phyloP scores from a whole-genome alignment of 2,888 invertebrate species.

The Chaitophorus viminalis region DNA sequence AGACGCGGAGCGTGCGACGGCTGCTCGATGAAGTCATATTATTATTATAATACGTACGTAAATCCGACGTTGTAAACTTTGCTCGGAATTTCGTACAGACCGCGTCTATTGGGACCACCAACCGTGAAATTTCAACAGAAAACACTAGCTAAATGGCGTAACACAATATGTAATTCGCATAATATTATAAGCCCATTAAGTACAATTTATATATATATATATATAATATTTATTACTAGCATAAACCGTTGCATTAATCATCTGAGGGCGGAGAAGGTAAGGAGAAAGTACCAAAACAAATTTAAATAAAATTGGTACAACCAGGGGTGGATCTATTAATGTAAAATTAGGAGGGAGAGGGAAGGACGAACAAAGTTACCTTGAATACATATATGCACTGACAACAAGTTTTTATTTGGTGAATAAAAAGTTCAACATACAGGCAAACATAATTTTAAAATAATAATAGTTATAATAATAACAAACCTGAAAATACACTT shows the following conservation, averaged over 20 bases:
- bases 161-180: neutral
- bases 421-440: too few species aligned
- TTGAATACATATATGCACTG: too few species aligned
- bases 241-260: neutral
- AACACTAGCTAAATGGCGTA: neutral
- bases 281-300: neutral
- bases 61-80: neutral
- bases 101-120: constrained; percentile 1
- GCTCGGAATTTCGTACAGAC: neutral
- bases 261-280: neutral
- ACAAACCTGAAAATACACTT: too few species aligned
- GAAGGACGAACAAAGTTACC: too few species aligned
- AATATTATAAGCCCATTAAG: too few species aligned
- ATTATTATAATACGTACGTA: too few species aligned
- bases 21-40: neutral
- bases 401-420: too few species aligned
- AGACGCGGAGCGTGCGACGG: neutral
- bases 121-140: constrained; percentile 26
- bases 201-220: too few species aligned
- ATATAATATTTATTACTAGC: neutral
- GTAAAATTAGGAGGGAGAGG: too few species aligned
- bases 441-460: too few species aligned
- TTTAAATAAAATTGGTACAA: neutral
- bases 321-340: too few species aligned
- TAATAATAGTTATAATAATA: too few species aligned